Base-by-base conservation (phyloP, 2,888 invertebrate genomes). In the Melanostoma scalare region DNA sequence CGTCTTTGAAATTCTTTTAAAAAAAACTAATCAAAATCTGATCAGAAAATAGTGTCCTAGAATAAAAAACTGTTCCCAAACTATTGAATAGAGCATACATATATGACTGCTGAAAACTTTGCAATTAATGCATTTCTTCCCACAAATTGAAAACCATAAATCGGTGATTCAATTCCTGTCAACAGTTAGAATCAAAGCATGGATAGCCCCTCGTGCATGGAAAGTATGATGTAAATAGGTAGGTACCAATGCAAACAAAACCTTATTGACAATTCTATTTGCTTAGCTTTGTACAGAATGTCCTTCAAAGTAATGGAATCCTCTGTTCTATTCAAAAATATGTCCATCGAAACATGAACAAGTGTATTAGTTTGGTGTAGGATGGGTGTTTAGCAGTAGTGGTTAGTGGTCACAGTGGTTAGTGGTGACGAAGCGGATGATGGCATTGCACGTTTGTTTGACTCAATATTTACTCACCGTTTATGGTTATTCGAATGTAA, bases 251-350 rank as follows among this genome's bases (percentile, higher is more conserved):
- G 46, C 20, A 61, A 61, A 61, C 36, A 61, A 30, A 46, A 61
- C 35, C 44, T 61, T 61, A 61, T 61, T 46, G 33, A 61, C 46
- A 44, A 35, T 20, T 46, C 46, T 61, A 36, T 61, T 61, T 61
- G 20, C 35, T 36, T 3, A 46, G n/a, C 40, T 56, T 6, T 9
- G 4, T 6, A 5, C 8, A 46, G 44, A 46, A 20, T 20, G 20
- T 1, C 20, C 1, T 42, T 8, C 42, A 42, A 9, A 3, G 42
- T 3, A 6, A 42, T 46, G 36, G 36, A 61, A 35, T 35, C 35
- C 35, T 35, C 20, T 61, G 20, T 20, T 20, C 20, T 20, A 20
- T 20, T 20, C 20, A 20, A 20, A 20, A 20, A 20, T 20, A 20
- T 20, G 0, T 20, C 20, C 20, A 20, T 46, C 35, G 35, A 8